Evolutionary conservation across 2,113 vertebrate species (phyloP).

Genomic region (Ptychochromis oligacanthus): DNA sequence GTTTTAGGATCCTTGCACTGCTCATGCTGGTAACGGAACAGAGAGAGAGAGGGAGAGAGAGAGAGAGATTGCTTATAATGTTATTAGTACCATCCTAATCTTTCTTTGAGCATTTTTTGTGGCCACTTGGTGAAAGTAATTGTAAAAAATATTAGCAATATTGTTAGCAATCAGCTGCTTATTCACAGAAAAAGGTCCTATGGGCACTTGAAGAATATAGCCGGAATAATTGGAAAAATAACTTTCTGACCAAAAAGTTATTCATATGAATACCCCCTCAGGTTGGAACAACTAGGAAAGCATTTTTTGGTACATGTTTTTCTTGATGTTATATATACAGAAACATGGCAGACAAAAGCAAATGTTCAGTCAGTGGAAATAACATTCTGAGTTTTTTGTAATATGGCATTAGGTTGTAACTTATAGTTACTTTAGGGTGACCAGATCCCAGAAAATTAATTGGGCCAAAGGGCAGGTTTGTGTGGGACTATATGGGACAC

Average conservation of each 20-base stretch:
- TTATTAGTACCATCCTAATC: too few relatives aligned
- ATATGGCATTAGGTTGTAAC: neutral
- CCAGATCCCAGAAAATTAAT: too few relatives aligned
- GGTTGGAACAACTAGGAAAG: neutral
- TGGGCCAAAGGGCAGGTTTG: neutral
- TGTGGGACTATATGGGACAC: neutral
- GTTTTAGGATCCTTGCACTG: neutral
- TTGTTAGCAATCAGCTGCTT: neutral
- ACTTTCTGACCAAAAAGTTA: too few relatives aligned
- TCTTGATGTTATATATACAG: neutral
- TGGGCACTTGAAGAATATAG: neutral
- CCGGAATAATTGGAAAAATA: neutral
- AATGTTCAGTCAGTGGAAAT: neutral
- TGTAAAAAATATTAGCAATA: neutral
- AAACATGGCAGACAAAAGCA: neutral
- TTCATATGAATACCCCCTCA: too few relatives aligned
- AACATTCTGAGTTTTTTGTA: neutral
- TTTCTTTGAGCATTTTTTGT: neutral
- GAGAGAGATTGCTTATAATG: too few relatives aligned
- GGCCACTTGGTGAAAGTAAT: neutral
- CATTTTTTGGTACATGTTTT: neutral
- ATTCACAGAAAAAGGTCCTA: fast-evolving
- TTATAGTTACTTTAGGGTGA: neutral
- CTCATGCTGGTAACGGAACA: too few relatives aligned
- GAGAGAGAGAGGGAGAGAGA: too few relatives aligned